Evolutionary conservation across 2,113 vertebrate genomes (phyloP).

Genomic region (Lagenorhynchus albirostris): DNA sequence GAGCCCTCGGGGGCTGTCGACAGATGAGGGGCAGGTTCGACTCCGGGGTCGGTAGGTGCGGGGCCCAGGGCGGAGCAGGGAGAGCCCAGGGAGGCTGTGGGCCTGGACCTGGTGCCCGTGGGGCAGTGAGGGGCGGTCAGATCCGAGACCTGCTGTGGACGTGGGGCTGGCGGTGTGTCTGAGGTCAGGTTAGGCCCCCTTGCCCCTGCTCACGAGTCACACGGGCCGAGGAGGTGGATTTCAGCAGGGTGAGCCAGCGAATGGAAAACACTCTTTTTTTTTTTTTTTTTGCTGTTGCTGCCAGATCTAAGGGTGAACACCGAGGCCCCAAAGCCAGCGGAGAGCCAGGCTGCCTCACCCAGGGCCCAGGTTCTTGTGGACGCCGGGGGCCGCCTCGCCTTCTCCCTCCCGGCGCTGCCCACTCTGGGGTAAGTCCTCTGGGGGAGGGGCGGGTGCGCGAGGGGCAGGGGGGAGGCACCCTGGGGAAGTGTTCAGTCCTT

Average conservation of each 20-base stretch:
- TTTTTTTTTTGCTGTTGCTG: neutral
- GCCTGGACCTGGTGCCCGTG: neutral
- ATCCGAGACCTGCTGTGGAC: accelerated
- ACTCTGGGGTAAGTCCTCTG: slow-evolving; percentile 77
- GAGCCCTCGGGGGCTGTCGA: neutral
- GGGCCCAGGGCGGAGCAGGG: neutral
- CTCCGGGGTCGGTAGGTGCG: accelerated
- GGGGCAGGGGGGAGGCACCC: no score
- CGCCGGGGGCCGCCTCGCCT: slow-evolving; percentile 47
- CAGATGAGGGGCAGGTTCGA: neutral
- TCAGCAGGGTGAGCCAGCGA: neutral
- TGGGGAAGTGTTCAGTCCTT: no score
- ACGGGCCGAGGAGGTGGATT: accelerated
- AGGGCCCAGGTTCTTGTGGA: slow-evolving; percentile 63
- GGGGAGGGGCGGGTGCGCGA: accelerated
- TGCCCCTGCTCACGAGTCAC: neutral
- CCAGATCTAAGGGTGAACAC: slow-evolving; percentile 63
- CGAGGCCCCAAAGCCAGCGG: slow-evolving; percentile 60
- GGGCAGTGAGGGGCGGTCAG: accelerated
- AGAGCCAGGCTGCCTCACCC: slow-evolving; percentile 65
- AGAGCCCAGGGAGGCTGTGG: neutral
- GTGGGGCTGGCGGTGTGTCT: neutral
- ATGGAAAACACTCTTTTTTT: neutral
- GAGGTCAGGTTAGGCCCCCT: neutral
- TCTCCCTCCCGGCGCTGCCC: slow-evolving; percentile 66